Evolutionary conservation across 2,888 invertebrate genomes (phyloP).

Genomic region (Dryococelus australis): DNA sequence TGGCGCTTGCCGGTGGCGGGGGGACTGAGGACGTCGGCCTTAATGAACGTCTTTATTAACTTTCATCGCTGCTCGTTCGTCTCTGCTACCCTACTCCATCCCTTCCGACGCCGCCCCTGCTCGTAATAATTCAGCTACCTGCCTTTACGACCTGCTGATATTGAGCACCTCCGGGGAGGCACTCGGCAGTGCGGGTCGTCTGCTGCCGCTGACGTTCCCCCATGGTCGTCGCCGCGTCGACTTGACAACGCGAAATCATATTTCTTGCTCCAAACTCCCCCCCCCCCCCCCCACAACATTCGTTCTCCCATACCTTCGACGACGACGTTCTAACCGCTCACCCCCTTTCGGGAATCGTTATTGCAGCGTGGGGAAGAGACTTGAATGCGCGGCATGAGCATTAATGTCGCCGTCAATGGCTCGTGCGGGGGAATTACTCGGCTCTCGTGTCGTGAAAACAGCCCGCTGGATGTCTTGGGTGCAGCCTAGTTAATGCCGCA

Average conservation of each 20-base stretch:
- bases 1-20: conserved; percentile 21
- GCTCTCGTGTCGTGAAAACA: no score
- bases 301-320: no score
- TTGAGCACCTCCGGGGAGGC: background rate
- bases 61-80: conserved; percentile 39
- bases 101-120: background rate
- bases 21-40: conserved; percentile 40
- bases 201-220: background rate
- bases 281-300: no score
- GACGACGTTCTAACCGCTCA: no score
- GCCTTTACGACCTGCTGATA: background rate
- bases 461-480: no score
- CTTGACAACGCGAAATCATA: background rate
- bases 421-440: no score
- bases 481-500: no score
- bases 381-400: no score
- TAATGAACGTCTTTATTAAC: conserved; percentile 42
- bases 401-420: no score
- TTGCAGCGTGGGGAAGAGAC: no score
- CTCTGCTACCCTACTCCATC: background rate
- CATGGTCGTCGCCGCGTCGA: background rate
- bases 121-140: conserved; percentile 10
- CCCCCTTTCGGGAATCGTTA: no score
- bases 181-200: conserved; percentile 18
- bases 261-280: background rate